Conservation (phyloP, 2,888 invertebrate species). For the Chalcis sispes region DNA sequence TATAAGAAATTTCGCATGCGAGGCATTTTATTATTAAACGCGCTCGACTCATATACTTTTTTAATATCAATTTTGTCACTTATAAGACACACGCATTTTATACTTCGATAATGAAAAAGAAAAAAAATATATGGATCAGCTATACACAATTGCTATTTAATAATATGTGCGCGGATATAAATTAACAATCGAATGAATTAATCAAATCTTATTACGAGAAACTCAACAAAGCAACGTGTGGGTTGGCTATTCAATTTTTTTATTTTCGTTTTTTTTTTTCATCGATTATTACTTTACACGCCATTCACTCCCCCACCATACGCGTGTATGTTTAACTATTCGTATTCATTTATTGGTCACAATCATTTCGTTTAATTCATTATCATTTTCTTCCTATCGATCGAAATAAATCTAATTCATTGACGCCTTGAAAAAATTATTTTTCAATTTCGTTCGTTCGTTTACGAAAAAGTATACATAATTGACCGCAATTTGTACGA, state of each 20-base stretch:
- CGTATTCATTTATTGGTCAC: conserved; percentile 40
- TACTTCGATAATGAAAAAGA: neutral
- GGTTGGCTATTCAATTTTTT: conserved; percentile 46
- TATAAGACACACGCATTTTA: conserved; percentile 2
- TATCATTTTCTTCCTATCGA: conserved; percentile 35
- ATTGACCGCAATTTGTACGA: neutral
- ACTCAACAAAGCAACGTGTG: conserved; percentile 46
- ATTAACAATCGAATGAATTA: conserved; percentile 23
- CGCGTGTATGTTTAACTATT: neutral
- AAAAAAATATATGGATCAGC: no score
- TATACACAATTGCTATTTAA: conserved; percentile 34
- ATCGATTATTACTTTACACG: conserved; percentile 34
- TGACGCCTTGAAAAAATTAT: conserved; percentile 26
- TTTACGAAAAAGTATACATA: neutral
- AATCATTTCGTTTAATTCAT: conserved; percentile 41
- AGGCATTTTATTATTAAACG: neutral
- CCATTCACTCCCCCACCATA: conserved; percentile 35
- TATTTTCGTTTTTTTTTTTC: no score
- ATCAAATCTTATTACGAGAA: conserved; percentile 42
- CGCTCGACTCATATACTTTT: neutral
- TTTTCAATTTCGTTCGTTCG: conserved; percentile 20
- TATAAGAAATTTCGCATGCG: conserved; percentile 2
- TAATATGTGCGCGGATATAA: conserved; percentile 17
- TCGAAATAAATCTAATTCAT: conserved; percentile 20
- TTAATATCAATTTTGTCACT: conserved; percentile 3